Evolutionary conservation across 2,797 vertebrate genomes (phyloP), one percentile per base, ranked within the genome.

Genomic region (Zenarchopterus dispar): DNA sequence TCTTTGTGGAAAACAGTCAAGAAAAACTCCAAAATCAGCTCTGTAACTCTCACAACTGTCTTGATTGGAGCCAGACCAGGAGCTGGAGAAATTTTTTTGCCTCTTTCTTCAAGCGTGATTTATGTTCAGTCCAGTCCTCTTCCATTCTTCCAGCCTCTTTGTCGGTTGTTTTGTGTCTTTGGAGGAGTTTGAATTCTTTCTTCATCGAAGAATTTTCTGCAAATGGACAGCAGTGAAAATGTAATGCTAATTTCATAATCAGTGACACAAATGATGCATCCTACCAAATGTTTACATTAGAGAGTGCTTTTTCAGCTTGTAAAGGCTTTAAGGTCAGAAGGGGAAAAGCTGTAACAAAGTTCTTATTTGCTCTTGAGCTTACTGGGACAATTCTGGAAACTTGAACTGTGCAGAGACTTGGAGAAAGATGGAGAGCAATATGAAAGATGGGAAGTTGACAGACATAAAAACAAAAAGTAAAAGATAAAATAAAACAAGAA

Each of bases 1-100:
- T 81, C 70, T 87, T 78, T 81, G 57, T 42, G 88, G 87, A 89
- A 67, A 67, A 62, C 1, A 26, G 52, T 88, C 89, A 90, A 88
- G 77, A 91, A 84, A 79, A 85, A 90, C 73, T 85, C 41, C 17
- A 55, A 54, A 62, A 61, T 51, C 16, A 0, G 23, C 67, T 67
- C 41, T 48, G 6, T 8, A 88, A 76, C 78, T 85, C 78, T 81
- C 74, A 53, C 82, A 84, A 85, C 84, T 85, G 90, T 82, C 88
- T 68, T 24, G 47, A 56, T 51, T 65, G 62, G 65, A 81, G 79
- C 73, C 77, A 73, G 71, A 69, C 75, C 80, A 78, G 80, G 18
- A 81, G 82, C 75, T 53, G 65, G 55, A 83, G 59, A 64, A 36
- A 59, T 66, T 62, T 48, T 55, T n/a, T 79, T 63, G 83, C 81